These are phyloP conservation scores for Pseudoips prasinana DNA, from an alignment of 2,888 invertebrate genomes.

Conservation along the genomic window DNA sequence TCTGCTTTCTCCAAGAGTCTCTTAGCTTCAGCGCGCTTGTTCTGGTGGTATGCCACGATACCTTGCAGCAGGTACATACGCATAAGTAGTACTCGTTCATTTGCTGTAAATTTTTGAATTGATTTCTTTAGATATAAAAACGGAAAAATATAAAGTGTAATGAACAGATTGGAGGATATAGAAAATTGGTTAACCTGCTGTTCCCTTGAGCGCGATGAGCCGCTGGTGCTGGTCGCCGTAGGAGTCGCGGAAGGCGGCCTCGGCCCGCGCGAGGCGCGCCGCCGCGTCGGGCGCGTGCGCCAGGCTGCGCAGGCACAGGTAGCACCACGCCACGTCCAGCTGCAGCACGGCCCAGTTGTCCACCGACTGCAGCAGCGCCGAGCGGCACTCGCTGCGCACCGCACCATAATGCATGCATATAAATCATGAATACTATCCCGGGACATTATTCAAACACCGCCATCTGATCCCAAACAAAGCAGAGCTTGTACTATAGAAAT, in stretches of 20 bases:
- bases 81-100: slow-evolving; percentile 88
- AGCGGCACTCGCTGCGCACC: slow-evolving; percentile 84
- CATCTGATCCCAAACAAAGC: no score
- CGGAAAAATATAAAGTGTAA: no score
- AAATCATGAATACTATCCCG: no score
- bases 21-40: slow-evolving; percentile 84
- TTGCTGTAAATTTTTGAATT: no score
- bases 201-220: slow-evolving; percentile 61
- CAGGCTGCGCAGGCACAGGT: slow-evolving; percentile 88
- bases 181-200: slow-evolving; percentile 44
- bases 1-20: slow-evolving; percentile 83
- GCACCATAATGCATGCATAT: no score
- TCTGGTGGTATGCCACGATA: slow-evolving; percentile 89
- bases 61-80: slow-evolving; percentile 91
- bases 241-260: slow-evolving; percentile 83
- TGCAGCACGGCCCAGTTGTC: slow-evolving; percentile 93
- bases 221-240: slow-evolving; percentile 70
- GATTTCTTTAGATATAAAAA: no score
- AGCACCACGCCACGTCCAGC: slow-evolving; percentile 95
- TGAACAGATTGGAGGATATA: no score
- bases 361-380: slow-evolving; percentile 84
- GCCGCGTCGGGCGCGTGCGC: slow-evolving; percentile 84
- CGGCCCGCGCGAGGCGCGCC: slow-evolving; percentile 84
- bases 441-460: no score
- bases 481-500: no score